Evolutionary conservation across 1,140 invertebrate species (phyloP), one percentile per base, ranked within the genome.

Genomic region (Camponotus pennsylvanicus): DNA sequence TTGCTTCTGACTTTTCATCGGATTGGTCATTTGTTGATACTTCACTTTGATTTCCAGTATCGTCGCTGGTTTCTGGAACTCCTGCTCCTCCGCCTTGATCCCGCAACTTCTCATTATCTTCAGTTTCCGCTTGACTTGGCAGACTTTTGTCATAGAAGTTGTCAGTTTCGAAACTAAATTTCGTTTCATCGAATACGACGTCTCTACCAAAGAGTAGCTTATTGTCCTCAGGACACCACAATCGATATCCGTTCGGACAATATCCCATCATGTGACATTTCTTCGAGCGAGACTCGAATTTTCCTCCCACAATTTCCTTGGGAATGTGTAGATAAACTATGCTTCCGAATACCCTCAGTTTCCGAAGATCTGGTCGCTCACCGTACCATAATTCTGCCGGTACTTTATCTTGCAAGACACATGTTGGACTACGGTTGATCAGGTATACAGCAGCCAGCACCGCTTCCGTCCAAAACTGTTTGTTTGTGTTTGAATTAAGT

Each of bases 381-480:
- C 32, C 61, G n/a, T 34, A 64, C 61, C 61, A 64, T 15, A 11
- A 27, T 18, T 64, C 61, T 6, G 27, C 61, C n/a, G 61, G 61
- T 27, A 64, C 27, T 34, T 18, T 34, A 15, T 64, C 11, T 64
- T 64, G n/a, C n/a, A 34, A 5, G n/a, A 13, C 61, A 34, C 32
- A 15, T 15, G 63, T 66, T 3, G 34, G 34, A 66, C 63, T 66
- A 0, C 37, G 34, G 11, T 67, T 67, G 1, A 67, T 67, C 2
- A 67, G 8, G 8, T 42, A 69, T 55, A 70, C 11, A 15, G 75
- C 15, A n/a, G 45, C 6, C 0, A 52, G 21, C 21, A 42, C 6
- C 1, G 59, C 75, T 64, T 64, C 84, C 13, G 18, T 21, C 75
- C 75, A 86, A 13, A 86, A 71, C 2, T 1, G 21, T 21, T 9